Evolutionary conservation across 1,140 invertebrate genomes (phyloP).

Genomic region (Sesamia nonagrioides): DNA sequence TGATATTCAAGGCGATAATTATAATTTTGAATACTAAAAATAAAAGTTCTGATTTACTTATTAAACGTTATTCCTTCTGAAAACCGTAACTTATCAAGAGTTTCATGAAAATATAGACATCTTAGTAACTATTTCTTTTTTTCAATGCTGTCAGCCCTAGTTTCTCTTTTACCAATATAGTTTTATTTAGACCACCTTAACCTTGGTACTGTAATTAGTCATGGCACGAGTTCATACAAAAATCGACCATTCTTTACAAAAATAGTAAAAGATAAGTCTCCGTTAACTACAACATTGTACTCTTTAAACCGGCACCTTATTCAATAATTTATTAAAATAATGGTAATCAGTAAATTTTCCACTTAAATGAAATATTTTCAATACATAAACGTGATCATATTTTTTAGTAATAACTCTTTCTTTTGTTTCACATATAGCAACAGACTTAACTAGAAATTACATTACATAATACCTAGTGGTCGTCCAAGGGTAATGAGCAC

Average conservation of each 20-base stretch:
- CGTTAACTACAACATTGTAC: background rate
- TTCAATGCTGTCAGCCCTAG: background rate
- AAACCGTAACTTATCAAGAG: background rate
- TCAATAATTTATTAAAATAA: too few species aligned
- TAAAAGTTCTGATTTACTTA: too few species aligned
- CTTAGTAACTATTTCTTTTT: background rate
- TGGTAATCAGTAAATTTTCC: too few species aligned
- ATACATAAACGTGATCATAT: too few species aligned
- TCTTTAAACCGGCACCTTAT: background rate
- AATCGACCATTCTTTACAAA: slow-evolving; percentile 3
- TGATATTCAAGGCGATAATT: background rate
- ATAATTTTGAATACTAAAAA: background rate
- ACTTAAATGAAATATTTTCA: too few species aligned
- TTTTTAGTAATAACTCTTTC: too few species aligned
- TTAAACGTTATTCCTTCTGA: background rate
- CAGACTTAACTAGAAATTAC: too few species aligned
- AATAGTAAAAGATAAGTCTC: background rate
- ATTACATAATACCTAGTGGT: too few species aligned
- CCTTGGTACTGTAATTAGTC: background rate
- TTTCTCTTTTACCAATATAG: background rate
- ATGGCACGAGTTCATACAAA: background rate
- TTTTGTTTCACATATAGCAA: too few species aligned
- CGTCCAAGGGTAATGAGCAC: too few species aligned
- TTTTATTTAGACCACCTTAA: background rate
- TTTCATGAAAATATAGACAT: background rate